phyloP scores from a whole-genome alignment of 2,113 vertebrate species.

The Rhegmatorhina hoffmannsi region DNA sequence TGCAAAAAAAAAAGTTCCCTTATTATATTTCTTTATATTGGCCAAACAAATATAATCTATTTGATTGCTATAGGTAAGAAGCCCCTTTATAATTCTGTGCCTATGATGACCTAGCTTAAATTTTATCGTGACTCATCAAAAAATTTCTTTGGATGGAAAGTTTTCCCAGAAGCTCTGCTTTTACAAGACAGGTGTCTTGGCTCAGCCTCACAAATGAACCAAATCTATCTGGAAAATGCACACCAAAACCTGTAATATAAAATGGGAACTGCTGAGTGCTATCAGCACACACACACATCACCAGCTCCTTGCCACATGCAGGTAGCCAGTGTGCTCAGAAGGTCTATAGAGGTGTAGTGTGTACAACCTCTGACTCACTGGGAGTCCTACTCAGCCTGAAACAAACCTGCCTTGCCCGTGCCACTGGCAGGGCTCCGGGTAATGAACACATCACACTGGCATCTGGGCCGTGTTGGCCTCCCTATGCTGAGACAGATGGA shows the following conservation, averaged over 20 bases:
- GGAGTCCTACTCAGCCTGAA: not conserved
- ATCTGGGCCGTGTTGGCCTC: not conserved
- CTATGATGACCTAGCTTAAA: not conserved
- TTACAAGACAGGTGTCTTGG: not conserved
- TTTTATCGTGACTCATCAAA: not conserved
- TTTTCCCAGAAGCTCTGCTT: not conserved
- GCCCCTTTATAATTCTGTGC: not conserved
- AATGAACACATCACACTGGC: not conserved
- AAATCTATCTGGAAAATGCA: not conserved
- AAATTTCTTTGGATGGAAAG: not conserved
- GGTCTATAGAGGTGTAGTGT: not conserved
- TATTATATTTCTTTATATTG: not conserved
- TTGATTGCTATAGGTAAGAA: not conserved
- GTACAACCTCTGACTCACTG: not conserved
- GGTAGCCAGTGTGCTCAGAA: not conserved
- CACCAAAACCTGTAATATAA: not conserved
- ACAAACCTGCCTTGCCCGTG: not conserved
- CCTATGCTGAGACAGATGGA: not conserved
- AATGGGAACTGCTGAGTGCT: not conserved
- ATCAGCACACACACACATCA: not conserved
- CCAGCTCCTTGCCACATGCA: accelerated
- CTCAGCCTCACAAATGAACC: not conserved
- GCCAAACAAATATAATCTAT: not conserved
- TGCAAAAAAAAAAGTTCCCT: not conserved
- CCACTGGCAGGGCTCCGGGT: not conserved